These are phyloP conservation scores for Eugnorisma glareosa DNA, from an alignment of 2,888 invertebrate genomes.

Conservation along the genomic window DNA sequence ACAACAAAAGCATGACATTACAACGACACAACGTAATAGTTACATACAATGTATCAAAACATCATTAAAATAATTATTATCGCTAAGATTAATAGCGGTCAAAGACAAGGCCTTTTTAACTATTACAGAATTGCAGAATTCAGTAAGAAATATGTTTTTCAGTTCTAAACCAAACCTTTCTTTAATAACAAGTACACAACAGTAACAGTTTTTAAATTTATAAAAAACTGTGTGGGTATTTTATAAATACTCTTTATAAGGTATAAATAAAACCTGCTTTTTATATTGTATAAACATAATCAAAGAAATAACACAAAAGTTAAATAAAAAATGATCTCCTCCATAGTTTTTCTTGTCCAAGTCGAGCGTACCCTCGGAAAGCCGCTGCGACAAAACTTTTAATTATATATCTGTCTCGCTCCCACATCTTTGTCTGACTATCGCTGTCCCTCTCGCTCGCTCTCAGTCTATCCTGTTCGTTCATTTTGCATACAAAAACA, in stretches of 20 bases:
- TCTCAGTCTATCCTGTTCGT: slow-evolving; percentile 65
- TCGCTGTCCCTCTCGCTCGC: slow-evolving; percentile 56
- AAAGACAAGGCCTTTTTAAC: not conserved
- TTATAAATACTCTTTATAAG: not conserved
- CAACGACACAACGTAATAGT: too few species aligned
- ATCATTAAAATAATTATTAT: not conserved
- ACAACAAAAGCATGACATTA: not conserved
- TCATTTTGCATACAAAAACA: slow-evolving; percentile 69
- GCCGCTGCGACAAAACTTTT: slow-evolving; percentile 90
- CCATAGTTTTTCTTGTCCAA: slow-evolving; percentile 66
- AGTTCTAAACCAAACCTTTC: too few species aligned
- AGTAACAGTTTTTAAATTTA: not conserved
- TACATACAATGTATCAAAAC: not conserved
- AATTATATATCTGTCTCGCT: slow-evolving; percentile 86
- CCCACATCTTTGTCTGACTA: slow-evolving; percentile 66
- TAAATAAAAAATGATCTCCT: slow-evolving; percentile 45
- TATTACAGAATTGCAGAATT: not conserved
- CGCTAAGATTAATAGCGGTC: not conserved
- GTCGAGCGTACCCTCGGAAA: slow-evolving; percentile 86
- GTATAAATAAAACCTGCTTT: not conserved
- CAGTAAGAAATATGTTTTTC: too few species aligned
- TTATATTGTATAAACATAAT: not conserved
- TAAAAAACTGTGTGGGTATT: not conserved
- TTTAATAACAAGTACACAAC: too few species aligned
- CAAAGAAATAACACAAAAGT: not conserved